A percentile compares a stretch with the other conserved stretches of the same genome.
phyloP scores from a whole-genome alignment of 2,888 invertebrate species.

The Eumerus sabulonum region DNA sequence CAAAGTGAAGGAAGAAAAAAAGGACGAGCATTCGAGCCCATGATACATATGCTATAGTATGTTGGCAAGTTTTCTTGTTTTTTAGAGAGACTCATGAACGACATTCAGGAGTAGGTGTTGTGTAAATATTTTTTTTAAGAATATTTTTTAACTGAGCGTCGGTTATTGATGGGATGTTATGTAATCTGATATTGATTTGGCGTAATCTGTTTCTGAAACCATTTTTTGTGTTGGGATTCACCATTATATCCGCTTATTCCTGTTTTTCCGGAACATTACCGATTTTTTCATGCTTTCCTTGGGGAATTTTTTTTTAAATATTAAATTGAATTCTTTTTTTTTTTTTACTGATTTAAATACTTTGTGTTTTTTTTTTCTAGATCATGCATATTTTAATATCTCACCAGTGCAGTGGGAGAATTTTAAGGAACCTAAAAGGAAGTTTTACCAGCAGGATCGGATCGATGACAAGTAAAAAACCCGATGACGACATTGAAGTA shows the following conservation, averaged over 20 bases:
- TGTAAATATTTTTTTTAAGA: too few relatives aligned
- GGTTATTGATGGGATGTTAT: conserved; percentile 57
- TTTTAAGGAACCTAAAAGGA: conserved; percentile 30
- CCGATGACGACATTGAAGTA: conserved; percentile 39
- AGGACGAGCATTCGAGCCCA: neutral
- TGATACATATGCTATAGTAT: neutral
- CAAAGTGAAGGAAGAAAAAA: conserved; percentile 17
- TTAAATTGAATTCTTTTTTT: neutral
- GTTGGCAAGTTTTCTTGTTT: conserved; percentile 26
- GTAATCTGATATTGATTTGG: conserved; percentile 51
- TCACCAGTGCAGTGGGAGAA: conserved; percentile 28
- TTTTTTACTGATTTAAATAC: conserved; percentile 2
- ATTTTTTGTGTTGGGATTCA: conserved; percentile 27
- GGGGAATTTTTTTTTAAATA: neutral
- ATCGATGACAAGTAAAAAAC: conserved; percentile 25
- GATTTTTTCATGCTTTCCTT: conserved; percentile 5
- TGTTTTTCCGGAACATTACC: conserved; percentile 70
- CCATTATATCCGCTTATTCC: conserved; percentile 61
- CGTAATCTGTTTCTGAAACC: conserved; percentile 48
- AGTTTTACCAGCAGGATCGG: conserved; percentile 23
- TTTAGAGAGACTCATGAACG: conserved; percentile 59
- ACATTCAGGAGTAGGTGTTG: conserved; percentile 10
- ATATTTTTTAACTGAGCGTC: too few relatives aligned
- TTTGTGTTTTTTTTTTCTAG: conserved; percentile 40
- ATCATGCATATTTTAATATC: conserved; percentile 45